These are phyloP conservation scores for Ellobium chinense DNA, from an alignment of 2,888 invertebrate species.

Conservation along the genomic window DNA sequence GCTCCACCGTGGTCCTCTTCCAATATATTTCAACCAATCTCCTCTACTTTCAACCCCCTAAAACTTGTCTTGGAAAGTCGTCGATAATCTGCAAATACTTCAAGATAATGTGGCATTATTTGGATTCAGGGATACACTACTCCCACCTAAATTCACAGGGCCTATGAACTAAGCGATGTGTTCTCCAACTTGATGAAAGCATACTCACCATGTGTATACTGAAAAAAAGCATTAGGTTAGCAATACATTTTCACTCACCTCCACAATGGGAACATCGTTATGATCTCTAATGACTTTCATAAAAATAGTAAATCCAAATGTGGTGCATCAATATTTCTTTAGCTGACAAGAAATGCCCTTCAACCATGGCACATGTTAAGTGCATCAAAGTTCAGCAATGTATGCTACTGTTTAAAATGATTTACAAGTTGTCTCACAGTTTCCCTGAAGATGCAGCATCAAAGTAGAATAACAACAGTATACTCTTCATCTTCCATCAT, in stretches of 20 bases:
- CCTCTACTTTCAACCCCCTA: neutral
- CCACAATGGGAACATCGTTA: neutral
- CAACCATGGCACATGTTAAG: no score
- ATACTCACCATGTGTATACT: constrained; percentile 21
- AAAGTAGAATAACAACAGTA: no score
- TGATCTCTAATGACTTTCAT: no score
- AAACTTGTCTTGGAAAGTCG: neutral
- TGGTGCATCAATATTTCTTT: no score
- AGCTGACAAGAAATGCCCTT: no score
- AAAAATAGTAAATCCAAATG: no score
- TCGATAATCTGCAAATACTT: constrained; percentile 37
- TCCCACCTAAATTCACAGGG: neutral
- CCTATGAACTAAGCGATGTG: neutral
- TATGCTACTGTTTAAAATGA: no score
- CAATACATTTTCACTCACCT: constrained; percentile 11
- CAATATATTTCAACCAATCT: neutral
- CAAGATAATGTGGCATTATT: constrained; percentile 27
- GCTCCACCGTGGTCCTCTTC: constrained; percentile 29
- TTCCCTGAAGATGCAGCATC: no score
- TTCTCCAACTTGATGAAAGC: constrained; percentile 14
- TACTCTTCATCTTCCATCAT: no score
- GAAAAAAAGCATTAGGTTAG: neutral
- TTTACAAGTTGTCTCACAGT: no score
- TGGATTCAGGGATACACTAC: neutral
- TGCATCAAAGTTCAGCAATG: no score